These are phyloP conservation scores for Morelia viridis DNA, from an alignment of 2,797 vertebrate species.

Conservation along the genomic window DNA sequence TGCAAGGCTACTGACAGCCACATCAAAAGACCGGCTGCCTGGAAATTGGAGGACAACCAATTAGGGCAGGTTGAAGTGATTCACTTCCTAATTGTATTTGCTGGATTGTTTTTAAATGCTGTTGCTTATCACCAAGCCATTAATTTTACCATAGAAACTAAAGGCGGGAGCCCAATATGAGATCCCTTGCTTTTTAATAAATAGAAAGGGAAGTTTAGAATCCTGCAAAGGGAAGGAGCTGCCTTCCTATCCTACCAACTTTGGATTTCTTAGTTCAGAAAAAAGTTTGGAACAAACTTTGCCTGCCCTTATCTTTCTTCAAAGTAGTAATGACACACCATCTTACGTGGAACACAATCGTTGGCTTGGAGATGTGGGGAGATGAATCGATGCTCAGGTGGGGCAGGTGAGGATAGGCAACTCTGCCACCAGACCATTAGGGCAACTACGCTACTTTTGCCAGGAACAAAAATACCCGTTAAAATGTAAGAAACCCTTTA, in stretches of 20 bases:
- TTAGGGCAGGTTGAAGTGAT: neutral
- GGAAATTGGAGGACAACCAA: neutral
- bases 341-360: neutral
- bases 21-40: neutral
- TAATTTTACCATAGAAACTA: neutral
- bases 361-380: neutral
- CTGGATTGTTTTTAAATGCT: neutral
- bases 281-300: neutral
- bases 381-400: neutral
- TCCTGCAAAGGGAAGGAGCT: neutral
- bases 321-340: neutral
- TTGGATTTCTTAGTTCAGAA: neutral
- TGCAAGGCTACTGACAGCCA: neutral
- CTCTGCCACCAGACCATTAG: neutral
- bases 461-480: constrained; percentile 49
- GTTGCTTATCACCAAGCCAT: neutral
- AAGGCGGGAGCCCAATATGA: neutral
- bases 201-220: neutral
- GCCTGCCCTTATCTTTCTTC: neutral
- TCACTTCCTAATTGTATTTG: neutral
- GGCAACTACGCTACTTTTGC: neutral
- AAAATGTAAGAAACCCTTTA: constrained; percentile 91
- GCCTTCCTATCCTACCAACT: neutral
- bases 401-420: neutral
- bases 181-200: neutral